Percentiles rank a stretch among this genome's conserved stretches.
phyloP scores from a whole-genome alignment of 2,888 invertebrate genomes.

The Parapristionchus giblindavisi region DNA sequence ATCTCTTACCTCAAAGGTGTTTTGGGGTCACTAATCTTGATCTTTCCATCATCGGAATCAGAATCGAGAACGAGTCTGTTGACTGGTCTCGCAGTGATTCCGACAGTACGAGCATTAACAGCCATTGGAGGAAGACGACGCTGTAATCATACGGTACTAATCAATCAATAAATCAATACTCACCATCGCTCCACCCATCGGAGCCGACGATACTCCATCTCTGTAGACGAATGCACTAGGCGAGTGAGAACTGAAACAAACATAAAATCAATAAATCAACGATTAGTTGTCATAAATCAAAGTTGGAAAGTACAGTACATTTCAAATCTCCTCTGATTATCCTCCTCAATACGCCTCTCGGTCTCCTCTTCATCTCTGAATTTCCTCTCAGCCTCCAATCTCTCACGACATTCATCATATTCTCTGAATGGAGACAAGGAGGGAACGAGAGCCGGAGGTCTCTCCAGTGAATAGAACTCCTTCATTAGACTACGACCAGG shows the following conservation, averaged over 20 bases:
- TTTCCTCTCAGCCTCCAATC: constrained; percentile 8
- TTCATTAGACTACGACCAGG: not conserved
- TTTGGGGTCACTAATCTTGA: not conserved
- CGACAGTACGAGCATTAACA: not conserved
- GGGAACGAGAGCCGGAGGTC: not conserved
- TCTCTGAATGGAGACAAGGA: constrained; percentile 26
- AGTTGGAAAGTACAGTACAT: not conserved
- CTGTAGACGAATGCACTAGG: constrained; percentile 11
- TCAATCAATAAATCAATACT: not conserved
- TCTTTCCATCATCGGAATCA: not conserved
- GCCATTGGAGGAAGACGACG: too few relatives aligned
- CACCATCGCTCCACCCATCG: not conserved
- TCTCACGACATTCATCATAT: constrained; percentile 1
- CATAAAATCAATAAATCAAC: not conserved
- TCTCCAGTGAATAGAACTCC: not conserved
- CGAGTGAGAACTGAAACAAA: not conserved
- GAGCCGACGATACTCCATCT: not conserved
- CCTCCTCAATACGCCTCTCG: too few relatives aligned
- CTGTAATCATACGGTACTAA: not conserved
- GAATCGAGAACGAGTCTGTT: not conserved
- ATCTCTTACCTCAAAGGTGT: not conserved
- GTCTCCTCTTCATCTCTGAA: not conserved
- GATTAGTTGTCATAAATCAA: not conserved
- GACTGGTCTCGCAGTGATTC: not conserved
- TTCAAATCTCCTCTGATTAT: not conserved